These are phyloP conservation scores for Mycteria americana DNA, from an alignment of 2,797 vertebrate species.

Conservation along the genomic window DNA sequence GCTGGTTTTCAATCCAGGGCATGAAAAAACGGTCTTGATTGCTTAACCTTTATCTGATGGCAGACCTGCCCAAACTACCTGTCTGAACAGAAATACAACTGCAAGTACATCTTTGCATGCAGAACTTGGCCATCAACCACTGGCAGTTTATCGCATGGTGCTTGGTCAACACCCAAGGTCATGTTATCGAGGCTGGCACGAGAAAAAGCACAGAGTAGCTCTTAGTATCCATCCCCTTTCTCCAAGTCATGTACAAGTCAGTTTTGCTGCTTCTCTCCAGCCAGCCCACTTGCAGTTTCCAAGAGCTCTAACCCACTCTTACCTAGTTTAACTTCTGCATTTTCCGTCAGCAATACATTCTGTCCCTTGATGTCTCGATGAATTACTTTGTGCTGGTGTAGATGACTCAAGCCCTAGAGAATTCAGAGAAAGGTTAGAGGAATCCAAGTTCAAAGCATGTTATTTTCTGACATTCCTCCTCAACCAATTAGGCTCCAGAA, in stretches of 20 bases:
- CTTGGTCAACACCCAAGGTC: neutral
- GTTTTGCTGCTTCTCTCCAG: neutral
- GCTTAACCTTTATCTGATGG: neutral
- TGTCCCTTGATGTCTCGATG: conserved; percentile 98
- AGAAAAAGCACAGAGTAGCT: neutral
- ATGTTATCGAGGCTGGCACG: neutral
- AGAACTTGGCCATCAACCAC: neutral
- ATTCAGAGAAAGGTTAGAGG: conserved; percentile 60
- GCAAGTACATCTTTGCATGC: neutral
- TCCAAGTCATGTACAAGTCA: neutral
- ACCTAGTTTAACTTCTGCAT: conserved; percentile 97
- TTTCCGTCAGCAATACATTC: conserved; percentile 95
- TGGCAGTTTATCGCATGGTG: neutral
- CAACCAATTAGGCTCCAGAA: neutral
- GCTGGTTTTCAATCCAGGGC: neutral
- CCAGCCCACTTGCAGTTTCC: neutral
- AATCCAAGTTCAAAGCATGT: conserved; percentile 31
- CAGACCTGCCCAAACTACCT: neutral
- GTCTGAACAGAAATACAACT: neutral
- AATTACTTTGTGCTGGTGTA: conserved; percentile 99
- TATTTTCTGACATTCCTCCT: conserved; percentile 40
- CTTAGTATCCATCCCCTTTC: neutral
- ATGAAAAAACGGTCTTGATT: neutral
- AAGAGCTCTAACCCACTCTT: conserved; percentile 42
- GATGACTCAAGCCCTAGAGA: conserved; percentile 92